Evolutionary conservation across 2,797 vertebrate genomes (phyloP), one percentile per base, ranked within the genome.

Genomic region (Pachyuromys duprasi): DNA sequence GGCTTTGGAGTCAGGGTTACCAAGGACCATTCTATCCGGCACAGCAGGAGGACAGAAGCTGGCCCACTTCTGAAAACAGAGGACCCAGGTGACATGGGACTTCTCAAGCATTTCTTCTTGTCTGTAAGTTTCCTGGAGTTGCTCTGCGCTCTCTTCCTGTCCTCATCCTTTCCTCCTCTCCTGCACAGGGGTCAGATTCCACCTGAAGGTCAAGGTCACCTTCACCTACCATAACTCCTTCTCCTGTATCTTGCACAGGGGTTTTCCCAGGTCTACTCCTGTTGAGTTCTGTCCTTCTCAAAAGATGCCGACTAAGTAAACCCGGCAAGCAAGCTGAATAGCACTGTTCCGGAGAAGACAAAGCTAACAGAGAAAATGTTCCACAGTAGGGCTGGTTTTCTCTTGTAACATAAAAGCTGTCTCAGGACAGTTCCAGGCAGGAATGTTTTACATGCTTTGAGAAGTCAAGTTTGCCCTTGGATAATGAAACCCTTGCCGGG

Each of bases 391-490:
- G 82, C 14, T 17, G 2, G 57, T 70, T 84, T 97, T 96, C 78
- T 91, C 89, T 53, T 86, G 18, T 83, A 65, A 90, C 36, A 86
- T 90, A 45, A 57, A 96, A 75, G 67, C 31, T 86, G 20, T 88
- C 72, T 94, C 57, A 20, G 72, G 26, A 91, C 53, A 69, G 13
- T 90, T 94, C 5, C 42, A 75, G 67, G 65, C 39, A 91, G 55
- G 20, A 22, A 62, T 86, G 57, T 70, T 42, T 67, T 62, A 31
- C 22, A 17, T 42, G 18, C 60, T 86, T 95, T 93, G 78, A 91
- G 31, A 78, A 75, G 42, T 75, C 33, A 86, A 81, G 26, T 92
- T 94, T 84, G 53, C 26, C 42, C 93, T 36, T 42, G 36, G 31
- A 72, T 53, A 26, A 80, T 62, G 74, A 81, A 84, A 78, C 83